Base-by-base conservation (phyloP, 1,140 invertebrate genomes). In the Augochlora pura region DNA sequence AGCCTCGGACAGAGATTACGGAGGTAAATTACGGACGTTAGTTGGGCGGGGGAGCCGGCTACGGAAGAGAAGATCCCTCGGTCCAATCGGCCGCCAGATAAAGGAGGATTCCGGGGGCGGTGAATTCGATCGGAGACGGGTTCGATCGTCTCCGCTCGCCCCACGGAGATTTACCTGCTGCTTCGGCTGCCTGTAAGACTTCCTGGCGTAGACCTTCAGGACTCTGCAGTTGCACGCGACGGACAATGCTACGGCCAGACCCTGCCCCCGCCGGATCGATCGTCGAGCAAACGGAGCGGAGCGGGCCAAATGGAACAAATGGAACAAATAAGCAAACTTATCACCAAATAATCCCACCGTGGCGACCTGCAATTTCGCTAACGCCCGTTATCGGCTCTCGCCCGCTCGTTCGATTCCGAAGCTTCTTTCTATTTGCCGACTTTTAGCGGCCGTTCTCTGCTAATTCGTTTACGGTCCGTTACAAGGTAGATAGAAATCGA, bases 211-310 rank as follows among this genome's bases (percentile, higher is more conserved):
- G 46, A 94, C 89, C 81, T 94, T 94, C 52, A 94, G 87, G 46
- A 94, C 93, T 87, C 94, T 93, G 88, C 94, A 95, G 89, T 95
- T 95, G 89, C 95, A 95, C 10, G 95, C 95, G 69, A 95, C 95
- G 69, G 94, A 93, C 77, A 96, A 89, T 5, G 95, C 94, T 14
- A 95, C 93, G 46, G 94, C 91, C 54, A 95, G 93, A 38, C 95
- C 95, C 91, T 95, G 94, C 83, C 21, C 60, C 42, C 4, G 6
- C 68, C n/a, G n/a, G 49, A 23, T 59, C 23, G 46, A 46, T 8
- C 82, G 14, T 69, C 54, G 76, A 75, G 72, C 74, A 76, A n/a
- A 57, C n/a, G 21, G n/a, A 57, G n/a, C 52, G 32, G 32, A 32
- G 32, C 32, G 1, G 32, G 4, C 1, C 32, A 32, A 32, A 32